Evolutionary conservation across 2,113 vertebrate genomes (phyloP), one percentile per base, ranked within the genome.

Genomic region (Chrysemys picta): DNA sequence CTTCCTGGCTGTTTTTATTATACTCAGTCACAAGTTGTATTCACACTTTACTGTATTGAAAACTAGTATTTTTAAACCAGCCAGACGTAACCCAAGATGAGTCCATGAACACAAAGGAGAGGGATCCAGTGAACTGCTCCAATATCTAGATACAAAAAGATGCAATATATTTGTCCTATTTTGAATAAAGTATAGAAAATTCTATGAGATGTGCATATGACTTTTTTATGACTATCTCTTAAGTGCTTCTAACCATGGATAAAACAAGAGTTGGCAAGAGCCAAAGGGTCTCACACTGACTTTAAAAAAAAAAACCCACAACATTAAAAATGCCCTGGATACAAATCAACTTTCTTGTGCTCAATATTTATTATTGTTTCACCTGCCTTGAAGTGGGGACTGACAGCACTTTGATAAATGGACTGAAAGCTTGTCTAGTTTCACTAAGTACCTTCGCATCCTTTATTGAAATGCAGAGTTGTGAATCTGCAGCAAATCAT

Each of bases 211-310:
- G n/a, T n/a, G n/a, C n/a, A n/a, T n/a, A n/a, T n/a, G n/a, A n/a
- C n/a, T n/a, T n/a, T n/a, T n/a, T n/a, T n/a, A n/a, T n/a, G n/a
- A n/a, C n/a, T n/a, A n/a, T 50, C 50, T 12, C 47, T 76, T 93
- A 94, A 94, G 94, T 94, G 93, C 88, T 96, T 92, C 84, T 96
- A 87, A 93, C 82, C 88, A 85, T 81, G 54, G 59, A 87, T 87
- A 94, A 96, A 96, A 96, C 79, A 91, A 90, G 84, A 87, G 82
- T 29, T 91, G 95, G 88, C 94, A 94, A 79, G 19, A 69, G 89
- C n/a, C 82, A 91, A 80, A 69, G 29, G 75, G 82, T 89, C 86
- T 96, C 89, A 47, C 84, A 6, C 86, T 93, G 88, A 91, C 89
- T 84, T 92, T 94, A 85, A 89, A 78, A 91, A 91, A 42, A 90